Percentiles rank a stretch among this genome's conserved stretches.
Conservation (phyloP, 2,888 invertebrate genomes). For the Thera obeliscata region DNA sequence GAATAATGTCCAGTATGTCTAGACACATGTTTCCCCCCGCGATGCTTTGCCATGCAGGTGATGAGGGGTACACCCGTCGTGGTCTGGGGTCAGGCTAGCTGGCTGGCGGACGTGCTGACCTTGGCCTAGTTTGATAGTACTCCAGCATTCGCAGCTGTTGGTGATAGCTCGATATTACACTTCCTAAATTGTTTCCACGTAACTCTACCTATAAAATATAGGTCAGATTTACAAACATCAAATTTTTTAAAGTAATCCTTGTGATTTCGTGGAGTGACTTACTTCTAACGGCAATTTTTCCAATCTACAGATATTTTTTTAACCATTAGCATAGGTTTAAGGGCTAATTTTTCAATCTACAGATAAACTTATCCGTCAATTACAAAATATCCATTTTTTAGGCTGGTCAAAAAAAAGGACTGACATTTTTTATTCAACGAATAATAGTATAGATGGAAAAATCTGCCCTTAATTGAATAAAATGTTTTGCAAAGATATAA, state of each 20-base stretch:
- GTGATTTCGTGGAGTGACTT: neutral
- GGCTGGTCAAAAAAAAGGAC: no score
- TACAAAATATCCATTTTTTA: no score
- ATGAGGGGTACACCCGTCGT: constrained; percentile 48
- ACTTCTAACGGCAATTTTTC: no score
- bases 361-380: no score
- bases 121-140: constrained; percentile 75
- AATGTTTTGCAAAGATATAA: no score
- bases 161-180: constrained; percentile 63
- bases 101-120: constrained; percentile 61
- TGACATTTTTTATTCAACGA: no score
- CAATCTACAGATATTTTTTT: no score
- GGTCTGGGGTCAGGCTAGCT: constrained; percentile 57
- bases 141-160: constrained; percentile 50
- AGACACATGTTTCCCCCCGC: constrained; percentile 52
- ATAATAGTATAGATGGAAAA: no score
- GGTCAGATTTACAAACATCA: neutral
- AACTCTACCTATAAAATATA: neutral
- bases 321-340: no score
- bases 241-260: neutral
- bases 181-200: constrained; percentile 58
- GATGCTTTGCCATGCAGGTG: constrained; percentile 28
- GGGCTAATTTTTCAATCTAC: no score
- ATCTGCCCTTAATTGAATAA: no score
- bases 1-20: constrained; percentile 45